phyloP scores from a whole-genome alignment of 2,797 vertebrate species.

The Microctenopoma steveboyesi region DNA sequence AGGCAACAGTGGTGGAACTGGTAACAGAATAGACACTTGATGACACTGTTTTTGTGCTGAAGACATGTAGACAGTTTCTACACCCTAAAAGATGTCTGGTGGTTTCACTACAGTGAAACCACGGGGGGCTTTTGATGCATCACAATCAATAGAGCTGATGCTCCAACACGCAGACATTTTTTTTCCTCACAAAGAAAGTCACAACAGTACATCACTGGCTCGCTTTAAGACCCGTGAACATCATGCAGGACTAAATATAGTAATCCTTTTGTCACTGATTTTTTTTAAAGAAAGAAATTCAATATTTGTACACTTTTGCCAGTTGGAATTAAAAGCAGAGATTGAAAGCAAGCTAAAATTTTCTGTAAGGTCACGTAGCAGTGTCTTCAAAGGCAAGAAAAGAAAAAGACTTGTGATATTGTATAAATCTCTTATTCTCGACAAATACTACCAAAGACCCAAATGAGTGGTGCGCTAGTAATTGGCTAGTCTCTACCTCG shows the following conservation, averaged over 20 bases:
- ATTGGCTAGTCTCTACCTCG: neutral
- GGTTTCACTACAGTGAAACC: slow-evolving; percentile 23
- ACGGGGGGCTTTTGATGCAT: slow-evolving; percentile 40
- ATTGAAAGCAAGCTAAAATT: neutral
- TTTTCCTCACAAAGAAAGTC: slow-evolving; percentile 26
- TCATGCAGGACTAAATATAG: slow-evolving; percentile 38
- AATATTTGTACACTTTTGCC: slow-evolving; percentile 16
- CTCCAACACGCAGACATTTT: slow-evolving; percentile 30
- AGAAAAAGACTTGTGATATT: neutral
- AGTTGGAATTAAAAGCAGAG: neutral
- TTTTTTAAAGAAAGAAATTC: slow-evolving; percentile 10
- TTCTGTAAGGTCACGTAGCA: slow-evolving; percentile 3
- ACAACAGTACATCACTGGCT: slow-evolving; percentile 21
- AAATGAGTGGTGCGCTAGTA: neutral
- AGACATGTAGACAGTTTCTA: slow-evolving; percentile 29
- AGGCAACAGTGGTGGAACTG: slow-evolving; percentile 31
- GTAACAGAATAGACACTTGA: slow-evolving; percentile 39
- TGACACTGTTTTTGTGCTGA: slow-evolving; percentile 35
- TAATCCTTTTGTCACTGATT: slow-evolving; percentile 7
- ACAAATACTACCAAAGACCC: neutral
- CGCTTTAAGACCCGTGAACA: slow-evolving; percentile 29
- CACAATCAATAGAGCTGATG: slow-evolving; percentile 51
- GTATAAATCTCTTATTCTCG: neutral
- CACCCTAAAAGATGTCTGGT: slow-evolving; percentile 31
- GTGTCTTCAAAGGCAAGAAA: neutral